phyloP scores from a whole-genome alignment of 2,113 vertebrate species.

The Nycticebus coucang region DNA sequence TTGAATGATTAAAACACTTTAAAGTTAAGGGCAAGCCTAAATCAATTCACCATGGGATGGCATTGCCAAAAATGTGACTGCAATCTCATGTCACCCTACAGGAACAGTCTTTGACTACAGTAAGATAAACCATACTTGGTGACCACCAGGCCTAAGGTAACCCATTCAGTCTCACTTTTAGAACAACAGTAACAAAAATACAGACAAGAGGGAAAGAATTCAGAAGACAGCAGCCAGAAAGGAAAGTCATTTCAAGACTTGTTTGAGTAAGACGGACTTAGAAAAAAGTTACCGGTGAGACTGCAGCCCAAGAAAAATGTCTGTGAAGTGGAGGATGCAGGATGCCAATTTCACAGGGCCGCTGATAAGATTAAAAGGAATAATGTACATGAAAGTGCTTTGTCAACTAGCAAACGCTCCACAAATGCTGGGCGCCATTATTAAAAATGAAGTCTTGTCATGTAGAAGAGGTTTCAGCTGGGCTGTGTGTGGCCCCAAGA shows the following conservation, averaged over 20 bases:
- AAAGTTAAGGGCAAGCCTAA: not conserved
- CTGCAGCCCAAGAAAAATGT: not conserved
- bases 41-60: accelerated
- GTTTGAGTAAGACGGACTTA: not conserved
- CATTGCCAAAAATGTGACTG: not conserved
- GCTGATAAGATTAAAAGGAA: not conserved
- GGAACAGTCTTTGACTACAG: not conserved
- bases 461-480: not conserved
- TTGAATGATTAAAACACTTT: not conserved
- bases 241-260: not conserved
- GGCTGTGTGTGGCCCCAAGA: not conserved
- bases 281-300: not conserved
- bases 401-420: not conserved
- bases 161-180: not conserved
- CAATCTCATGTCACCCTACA: accelerated
- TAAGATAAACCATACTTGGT: not conserved
- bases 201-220: not conserved
- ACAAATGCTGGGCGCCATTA: not conserved
- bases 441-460: not conserved
- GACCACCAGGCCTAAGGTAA: not conserved
- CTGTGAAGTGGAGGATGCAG: not conserved
- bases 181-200: not conserved
- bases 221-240: not conserved
- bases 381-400: not conserved
- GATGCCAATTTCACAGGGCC: not conserved